Percentiles rank a stretch among this genome's conserved stretches.
These are phyloP conservation scores for Acanthis flammea DNA, from an alignment of 2,797 vertebrate genomes.

Conservation along the genomic window DNA sequence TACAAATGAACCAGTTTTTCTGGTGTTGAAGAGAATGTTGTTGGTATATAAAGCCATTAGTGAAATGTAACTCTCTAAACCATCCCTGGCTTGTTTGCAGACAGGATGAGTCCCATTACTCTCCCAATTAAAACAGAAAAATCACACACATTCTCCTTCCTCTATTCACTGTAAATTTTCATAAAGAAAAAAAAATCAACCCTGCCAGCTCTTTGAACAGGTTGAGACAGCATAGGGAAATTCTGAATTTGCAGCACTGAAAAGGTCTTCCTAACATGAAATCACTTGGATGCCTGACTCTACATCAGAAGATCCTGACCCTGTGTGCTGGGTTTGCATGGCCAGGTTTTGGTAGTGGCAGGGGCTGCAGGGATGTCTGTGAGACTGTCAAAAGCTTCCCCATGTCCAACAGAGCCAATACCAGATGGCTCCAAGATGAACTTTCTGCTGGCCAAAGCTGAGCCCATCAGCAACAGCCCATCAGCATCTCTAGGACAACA, in stretches of 20 bases:
- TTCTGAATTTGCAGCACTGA: not conserved
- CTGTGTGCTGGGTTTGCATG: not conserved
- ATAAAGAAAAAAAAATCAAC: not conserved
- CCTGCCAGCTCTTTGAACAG: not conserved
- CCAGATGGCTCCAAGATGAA: not conserved
- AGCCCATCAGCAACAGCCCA: not conserved
- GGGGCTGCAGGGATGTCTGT: not conserved
- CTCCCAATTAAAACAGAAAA: not conserved
- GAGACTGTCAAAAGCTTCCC: not conserved
- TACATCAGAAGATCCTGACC: not conserved
- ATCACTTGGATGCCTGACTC: not conserved
- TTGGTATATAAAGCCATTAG: not conserved
- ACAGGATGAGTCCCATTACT: not conserved
- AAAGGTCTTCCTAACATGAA: not conserved
- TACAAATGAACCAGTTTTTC: not conserved
- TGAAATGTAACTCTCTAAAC: not conserved
- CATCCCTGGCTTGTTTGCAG: not conserved
- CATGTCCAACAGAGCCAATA: fast-evolving
- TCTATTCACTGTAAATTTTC: not conserved
- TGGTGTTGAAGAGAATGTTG: not conserved
- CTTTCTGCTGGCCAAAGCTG: not conserved
- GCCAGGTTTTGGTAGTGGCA: not conserved
- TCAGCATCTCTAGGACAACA: not conserved
- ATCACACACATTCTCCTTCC: not conserved
- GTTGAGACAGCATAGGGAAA: not conserved